These are phyloP conservation scores for Peromyscus californicus DNA, from an alignment of 2,113 vertebrate species.

Conservation along the genomic window DNA sequence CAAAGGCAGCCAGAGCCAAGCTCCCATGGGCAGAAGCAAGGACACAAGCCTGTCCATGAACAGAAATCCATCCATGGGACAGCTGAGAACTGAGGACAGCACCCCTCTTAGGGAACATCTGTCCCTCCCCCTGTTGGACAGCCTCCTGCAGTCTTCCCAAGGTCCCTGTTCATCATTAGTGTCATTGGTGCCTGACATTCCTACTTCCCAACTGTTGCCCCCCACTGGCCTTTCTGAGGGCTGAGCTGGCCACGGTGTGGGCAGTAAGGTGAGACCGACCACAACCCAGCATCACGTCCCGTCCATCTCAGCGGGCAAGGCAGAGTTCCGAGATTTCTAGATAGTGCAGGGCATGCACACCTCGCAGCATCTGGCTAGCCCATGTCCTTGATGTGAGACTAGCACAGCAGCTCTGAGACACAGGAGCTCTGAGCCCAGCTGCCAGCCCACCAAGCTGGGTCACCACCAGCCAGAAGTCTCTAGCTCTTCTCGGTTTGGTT, in stretches of 20 bases:
- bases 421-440: background rate
- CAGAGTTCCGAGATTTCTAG: background rate
- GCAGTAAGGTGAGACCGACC: background rate
- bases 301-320: accelerated
- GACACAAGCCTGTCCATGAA: background rate
- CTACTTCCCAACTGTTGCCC: background rate
- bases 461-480: background rate
- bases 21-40: background rate
- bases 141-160: background rate
- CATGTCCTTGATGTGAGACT: background rate
- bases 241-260: background rate
- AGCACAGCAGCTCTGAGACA: background rate
- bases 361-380: background rate
- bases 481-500: background rate
- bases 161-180: background rate
- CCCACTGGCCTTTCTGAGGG: background rate
- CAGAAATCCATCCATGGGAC: accelerated
- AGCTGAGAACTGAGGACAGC: background rate
- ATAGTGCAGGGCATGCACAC: background rate
- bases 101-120: background rate
- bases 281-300: background rate
- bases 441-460: background rate
- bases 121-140: background rate
- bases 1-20: too few species aligned
- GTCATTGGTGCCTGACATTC: background rate